Conservation (phyloP, 2,113 vertebrate genomes). For the Enhydra lutris region DNA sequence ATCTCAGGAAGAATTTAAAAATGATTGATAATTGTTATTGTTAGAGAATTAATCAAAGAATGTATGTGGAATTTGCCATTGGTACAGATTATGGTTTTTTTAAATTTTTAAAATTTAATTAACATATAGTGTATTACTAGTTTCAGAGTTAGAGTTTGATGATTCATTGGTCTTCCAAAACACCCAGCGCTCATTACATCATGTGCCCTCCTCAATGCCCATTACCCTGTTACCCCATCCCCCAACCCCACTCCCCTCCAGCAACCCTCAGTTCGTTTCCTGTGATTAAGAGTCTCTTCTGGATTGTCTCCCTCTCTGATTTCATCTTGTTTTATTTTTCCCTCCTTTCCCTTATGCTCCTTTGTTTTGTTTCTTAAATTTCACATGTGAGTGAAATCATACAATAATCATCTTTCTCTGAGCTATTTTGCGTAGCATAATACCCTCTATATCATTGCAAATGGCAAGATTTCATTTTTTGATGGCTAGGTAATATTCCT, state of each 20-base stretch:
- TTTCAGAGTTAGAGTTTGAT: neutral
- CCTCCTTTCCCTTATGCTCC: neutral
- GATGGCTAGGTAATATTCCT: neutral
- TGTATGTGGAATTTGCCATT: neutral
- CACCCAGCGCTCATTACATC: neutral
- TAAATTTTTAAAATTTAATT: neutral
- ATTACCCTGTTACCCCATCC: neutral
- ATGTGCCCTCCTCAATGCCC: neutral
- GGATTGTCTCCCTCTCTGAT: neutral
- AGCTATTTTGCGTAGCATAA: neutral
- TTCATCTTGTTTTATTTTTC: neutral
- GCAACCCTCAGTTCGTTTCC: neutral
- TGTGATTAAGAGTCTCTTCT: neutral
- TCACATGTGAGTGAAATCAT: neutral
- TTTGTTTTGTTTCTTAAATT: neutral
- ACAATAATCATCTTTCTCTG: neutral
- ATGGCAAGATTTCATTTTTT: neutral
- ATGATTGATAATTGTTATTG: neutral
- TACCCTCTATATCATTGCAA: neutral
- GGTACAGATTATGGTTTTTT: neutral
- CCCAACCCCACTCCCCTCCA: neutral
- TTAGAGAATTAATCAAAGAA: neutral
- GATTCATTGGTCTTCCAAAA: neutral
- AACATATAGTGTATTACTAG: neutral
- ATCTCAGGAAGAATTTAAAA: constrained; percentile 35